Conservation (phyloP, 2,888 invertebrate species). For the Sycophila texana region DNA sequence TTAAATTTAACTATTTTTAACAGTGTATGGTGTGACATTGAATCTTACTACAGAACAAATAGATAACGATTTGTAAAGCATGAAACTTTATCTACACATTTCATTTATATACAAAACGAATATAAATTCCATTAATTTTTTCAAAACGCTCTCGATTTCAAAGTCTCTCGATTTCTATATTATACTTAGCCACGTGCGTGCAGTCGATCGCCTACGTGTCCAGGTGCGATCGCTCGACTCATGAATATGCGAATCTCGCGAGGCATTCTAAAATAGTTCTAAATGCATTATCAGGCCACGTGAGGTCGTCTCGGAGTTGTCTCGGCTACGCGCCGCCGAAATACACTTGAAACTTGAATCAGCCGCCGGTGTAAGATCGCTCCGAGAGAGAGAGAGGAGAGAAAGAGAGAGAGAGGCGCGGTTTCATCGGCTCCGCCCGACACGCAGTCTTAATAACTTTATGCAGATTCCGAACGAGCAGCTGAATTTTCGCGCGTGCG, state of each 20-base stretch:
- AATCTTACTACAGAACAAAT: too few species aligned
- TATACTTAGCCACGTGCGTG: neutral
- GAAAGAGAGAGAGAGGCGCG: too few species aligned
- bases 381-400: too few species aligned
- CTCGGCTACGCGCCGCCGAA: neutral
- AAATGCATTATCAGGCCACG: constrained; percentile 54
- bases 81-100: too few species aligned
- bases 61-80: too few species aligned
- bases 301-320: neutral
- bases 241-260: constrained; percentile 63
- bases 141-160: too few species aligned
- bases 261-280: constrained; percentile 61
- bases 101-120: too few species aligned
- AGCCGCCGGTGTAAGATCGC: constrained; percentile 15
- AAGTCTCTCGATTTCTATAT: neutral
- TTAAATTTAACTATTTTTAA: too few species aligned
- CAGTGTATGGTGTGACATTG: too few species aligned
- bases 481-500: neutral
- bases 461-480: constrained; percentile 17
- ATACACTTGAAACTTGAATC: constrained; percentile 7
- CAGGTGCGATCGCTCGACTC: constrained; percentile 49
- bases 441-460: constrained; percentile 30
- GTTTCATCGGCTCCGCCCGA: neutral
- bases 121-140: too few species aligned
- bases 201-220: neutral